Evolutionary conservation across 92 coral and sea anemone species (phyloP), one percentile per base, ranked within the genome.

Genomic region (Zoanthus gigantus): DNA sequence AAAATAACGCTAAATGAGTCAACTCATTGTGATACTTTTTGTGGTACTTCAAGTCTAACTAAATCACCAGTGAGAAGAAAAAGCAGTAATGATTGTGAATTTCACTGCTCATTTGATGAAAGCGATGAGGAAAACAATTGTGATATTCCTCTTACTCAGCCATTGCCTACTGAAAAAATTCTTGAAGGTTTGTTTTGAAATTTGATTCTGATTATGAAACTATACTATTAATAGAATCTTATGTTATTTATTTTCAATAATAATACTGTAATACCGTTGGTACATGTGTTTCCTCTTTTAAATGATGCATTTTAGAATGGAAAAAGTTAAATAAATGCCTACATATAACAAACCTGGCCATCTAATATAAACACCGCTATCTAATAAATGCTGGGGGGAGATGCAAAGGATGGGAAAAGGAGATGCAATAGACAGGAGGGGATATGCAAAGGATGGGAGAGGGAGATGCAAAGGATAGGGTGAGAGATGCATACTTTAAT

Each of bases 91-190:
- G 87, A 60, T 50, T 90, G 34, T 83, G 90, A 88, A 34, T 90
- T 90, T 58, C 91, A 87, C 73, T 92, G 97, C 74, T 95, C 95
- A 10, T 91, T 90, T 90, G 95, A 92, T 54, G 92, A 83, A 75
- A 90, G 93, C 54, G 89, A 92, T 46, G 94, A 87, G 50, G 82
- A 90, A 17, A 86, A 48, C 30, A 88, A 94, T 6, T 68, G 17
- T 74, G 91, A 89, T 46, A 61, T 91, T 65, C 92, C 94, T 29
- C 71, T 67, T 65, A 89, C 95, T 0, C 98, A 93, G 52, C 93
- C 93, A 68, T 7, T 50, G 9, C 30, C 90, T 14, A 84, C 92
- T 18, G 92, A 93, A 23, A 42, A 81, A 61, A 84, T 95, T 34
- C 89, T 95, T 47, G 76, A 78, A 91, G 98, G 98, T 95, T 87